Evolutionary conservation across 2,113 vertebrate species (phyloP).

Genomic region (Macaca fascicularis): DNA sequence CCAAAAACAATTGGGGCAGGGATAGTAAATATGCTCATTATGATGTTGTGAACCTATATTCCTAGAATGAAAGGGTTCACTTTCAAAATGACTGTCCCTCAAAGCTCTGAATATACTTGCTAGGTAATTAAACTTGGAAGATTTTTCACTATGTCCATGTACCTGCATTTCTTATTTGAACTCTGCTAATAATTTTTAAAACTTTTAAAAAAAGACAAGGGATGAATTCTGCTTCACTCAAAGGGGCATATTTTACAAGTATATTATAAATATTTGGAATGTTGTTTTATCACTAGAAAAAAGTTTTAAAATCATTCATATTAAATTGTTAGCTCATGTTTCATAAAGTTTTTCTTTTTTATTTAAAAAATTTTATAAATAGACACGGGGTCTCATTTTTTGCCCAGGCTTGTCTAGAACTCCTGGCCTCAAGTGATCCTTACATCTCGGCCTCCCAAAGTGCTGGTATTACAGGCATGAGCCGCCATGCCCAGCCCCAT

Average conservation of each 20-base stretch:
- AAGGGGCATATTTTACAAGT: slow-evolving; percentile 44
- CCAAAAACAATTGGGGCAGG: neutral
- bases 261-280: slow-evolving; percentile 49
- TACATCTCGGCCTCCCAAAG: no score
- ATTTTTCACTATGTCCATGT: neutral
- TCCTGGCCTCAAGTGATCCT: no score
- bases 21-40: neutral
- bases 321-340: slow-evolving; percentile 34
- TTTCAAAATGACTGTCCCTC: neutral
- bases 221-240: slow-evolving; percentile 39
- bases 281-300: slow-evolving; percentile 27
- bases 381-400: no score
- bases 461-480: no score
- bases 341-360: neutral
- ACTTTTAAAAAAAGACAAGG: neutral
- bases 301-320: slow-evolving; percentile 5
- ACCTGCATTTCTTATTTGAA: slow-evolving; percentile 49
- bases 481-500: no score
- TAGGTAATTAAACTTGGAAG: slow-evolving; percentile 15
- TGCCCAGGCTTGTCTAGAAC: no score
- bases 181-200: slow-evolving; percentile 13
- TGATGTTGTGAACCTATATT: neutral
- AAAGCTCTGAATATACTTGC: neutral
- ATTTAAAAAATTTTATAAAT: no score
- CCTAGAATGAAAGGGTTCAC: slow-evolving; percentile 8